These are phyloP conservation scores for Anoplophora glabripennis DNA, from an alignment of 1,140 invertebrate species.

Conservation along the genomic window DNA sequence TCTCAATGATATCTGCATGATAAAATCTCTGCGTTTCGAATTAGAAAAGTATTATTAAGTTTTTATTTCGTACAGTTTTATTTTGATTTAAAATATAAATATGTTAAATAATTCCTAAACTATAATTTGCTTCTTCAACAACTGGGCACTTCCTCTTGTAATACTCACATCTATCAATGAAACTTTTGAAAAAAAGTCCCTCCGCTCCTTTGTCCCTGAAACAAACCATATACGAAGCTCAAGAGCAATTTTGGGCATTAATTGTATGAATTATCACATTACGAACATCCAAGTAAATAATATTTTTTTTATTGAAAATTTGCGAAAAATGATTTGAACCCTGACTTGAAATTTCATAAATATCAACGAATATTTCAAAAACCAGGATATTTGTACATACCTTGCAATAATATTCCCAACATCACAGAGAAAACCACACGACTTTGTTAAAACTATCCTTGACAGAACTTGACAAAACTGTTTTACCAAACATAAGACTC, in stretches of 20 bases:
- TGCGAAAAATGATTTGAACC: no score
- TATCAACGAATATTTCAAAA: no score
- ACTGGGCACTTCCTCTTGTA: slow-evolving; percentile 22
- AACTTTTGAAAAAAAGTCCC: slow-evolving; percentile 28
- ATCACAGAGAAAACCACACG: slow-evolving; percentile 40
- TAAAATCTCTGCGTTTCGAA: no score
- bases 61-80: no score
- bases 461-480: slow-evolving; percentile 28
- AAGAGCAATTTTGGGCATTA: neutral
- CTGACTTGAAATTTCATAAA: no score
- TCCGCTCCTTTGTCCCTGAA: slow-evolving; percentile 21
- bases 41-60: no score
- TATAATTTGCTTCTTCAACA: neutral
- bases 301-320: no score
- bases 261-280: no score
- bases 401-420: slow-evolving; percentile 37
- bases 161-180: slow-evolving; percentile 29
- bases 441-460: slow-evolving; percentile 21
- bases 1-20: no score
- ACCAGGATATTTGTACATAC: slow-evolving; percentile 28
- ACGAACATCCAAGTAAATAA: no score
- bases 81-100: no score
- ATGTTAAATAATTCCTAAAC: no score
- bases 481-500: slow-evolving; percentile 32
- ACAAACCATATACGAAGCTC: neutral